phyloP scores from a whole-genome alignment of 2,888 invertebrate species.

The Yponomeuta malinellus region DNA sequence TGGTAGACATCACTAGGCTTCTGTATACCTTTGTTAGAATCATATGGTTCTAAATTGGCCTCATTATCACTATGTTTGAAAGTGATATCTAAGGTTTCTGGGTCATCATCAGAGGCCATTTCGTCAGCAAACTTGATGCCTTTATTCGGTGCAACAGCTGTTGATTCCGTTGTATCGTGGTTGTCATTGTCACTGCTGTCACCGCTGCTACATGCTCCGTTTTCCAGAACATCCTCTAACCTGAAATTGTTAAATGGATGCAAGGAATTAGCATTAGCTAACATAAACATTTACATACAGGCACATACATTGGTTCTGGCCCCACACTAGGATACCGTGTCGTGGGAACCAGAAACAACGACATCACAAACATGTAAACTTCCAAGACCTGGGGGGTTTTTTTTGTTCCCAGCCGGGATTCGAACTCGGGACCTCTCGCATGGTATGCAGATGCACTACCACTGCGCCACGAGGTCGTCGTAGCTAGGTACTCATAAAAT shows the following conservation, averaged over 20 bases:
- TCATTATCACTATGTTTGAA: conserved; percentile 51
- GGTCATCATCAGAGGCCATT: conserved; percentile 48
- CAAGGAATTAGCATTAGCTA: too few species aligned
- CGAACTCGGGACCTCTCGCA: too few species aligned
- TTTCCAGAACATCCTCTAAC: conserved; percentile 44
- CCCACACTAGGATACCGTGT: too few species aligned
- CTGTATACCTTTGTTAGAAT: conserved; percentile 43
- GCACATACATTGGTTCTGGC: too few species aligned
- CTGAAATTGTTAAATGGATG: conserved; percentile 29
- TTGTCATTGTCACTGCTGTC: not conserved
- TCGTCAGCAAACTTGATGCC: conserved; percentile 61
- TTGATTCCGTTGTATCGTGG: not conserved
- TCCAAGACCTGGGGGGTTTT: too few species aligned
- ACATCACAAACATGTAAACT: too few species aligned
- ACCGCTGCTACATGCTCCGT: conserved; percentile 27
- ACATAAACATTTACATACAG: too few species aligned
- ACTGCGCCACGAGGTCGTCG: too few species aligned
- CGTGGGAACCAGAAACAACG: too few species aligned
- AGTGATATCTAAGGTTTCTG: conserved; percentile 50
- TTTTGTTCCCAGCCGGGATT: too few species aligned
- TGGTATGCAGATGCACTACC: too few species aligned
- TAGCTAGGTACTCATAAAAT: too few species aligned
- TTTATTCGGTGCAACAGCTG: conserved; percentile 25
- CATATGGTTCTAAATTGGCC: conserved; percentile 35
- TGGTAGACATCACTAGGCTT: conserved; percentile 66